These are phyloP conservation scores for Hormaphis cornu DNA, from an alignment of 1,140 invertebrate species.

Conservation along the genomic window DNA sequence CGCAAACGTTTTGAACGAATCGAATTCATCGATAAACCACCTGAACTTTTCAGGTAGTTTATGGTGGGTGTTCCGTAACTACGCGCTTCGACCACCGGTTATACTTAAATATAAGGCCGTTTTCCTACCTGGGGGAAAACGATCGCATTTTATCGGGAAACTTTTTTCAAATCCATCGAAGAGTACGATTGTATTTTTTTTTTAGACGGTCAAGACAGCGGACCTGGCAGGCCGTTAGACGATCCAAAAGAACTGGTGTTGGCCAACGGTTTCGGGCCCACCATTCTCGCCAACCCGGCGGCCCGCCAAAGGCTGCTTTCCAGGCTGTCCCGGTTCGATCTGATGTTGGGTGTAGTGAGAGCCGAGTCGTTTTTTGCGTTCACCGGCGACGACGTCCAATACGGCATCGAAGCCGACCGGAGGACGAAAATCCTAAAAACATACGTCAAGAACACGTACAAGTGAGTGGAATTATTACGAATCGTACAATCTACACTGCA, in stretches of 20 bases:
- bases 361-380: constrained; percentile 81
- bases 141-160: too few species aligned
- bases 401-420: constrained; percentile 80
- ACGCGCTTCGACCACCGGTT: too few species aligned
- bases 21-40: too few species aligned
- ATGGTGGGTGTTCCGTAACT: too few species aligned
- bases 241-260: constrained; percentile 17
- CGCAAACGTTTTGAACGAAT: too few species aligned
- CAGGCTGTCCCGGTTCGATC: constrained; percentile 70
- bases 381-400: constrained; percentile 79
- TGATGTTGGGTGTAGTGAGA: constrained; percentile 85
- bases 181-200: neutral
- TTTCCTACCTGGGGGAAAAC: too few species aligned
- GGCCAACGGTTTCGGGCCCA: constrained; percentile 5
- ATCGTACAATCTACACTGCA: too few species aligned
- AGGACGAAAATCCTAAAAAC: constrained; percentile 83
- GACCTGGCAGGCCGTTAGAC: constrained; percentile 8
- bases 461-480: constrained; percentile 47
- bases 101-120: too few species aligned
- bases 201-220: constrained; percentile 5
- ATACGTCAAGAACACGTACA: constrained; percentile 86
- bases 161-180: too few species aligned
- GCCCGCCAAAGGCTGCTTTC: constrained; percentile 54
- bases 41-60: too few species aligned
- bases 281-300: neutral